phyloP scores from a whole-genome alignment of 2,113 vertebrate genomes.

The Chloropsis cyanopogon region DNA sequence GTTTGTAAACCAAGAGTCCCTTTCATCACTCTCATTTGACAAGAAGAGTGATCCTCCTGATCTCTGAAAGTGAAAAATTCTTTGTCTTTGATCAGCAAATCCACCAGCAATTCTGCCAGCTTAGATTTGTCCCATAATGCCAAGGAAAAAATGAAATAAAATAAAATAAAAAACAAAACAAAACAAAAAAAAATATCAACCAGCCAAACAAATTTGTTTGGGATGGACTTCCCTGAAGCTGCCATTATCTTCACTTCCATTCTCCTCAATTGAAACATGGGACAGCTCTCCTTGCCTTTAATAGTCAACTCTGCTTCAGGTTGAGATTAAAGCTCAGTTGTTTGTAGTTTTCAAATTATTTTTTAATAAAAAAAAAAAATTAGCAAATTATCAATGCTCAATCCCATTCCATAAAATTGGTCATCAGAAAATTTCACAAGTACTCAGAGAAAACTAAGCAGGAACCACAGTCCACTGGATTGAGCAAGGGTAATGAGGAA shows the following conservation, averaged over 20 bases:
- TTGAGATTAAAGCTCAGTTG: neutral
- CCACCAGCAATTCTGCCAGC: neutral
- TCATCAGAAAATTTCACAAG: neutral
- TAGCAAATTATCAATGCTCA: neutral
- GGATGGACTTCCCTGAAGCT: neutral
- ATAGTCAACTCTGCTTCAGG: neutral
- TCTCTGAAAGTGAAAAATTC: neutral
- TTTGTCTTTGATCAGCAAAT: neutral
- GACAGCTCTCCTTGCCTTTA: neutral
- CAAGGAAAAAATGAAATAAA: neutral
- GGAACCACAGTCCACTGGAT: neutral
- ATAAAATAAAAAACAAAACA: neutral
- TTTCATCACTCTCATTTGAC: neutral
- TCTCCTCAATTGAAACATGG: neutral
- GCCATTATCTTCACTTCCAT: neutral
- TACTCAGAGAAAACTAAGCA: neutral
- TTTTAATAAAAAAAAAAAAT: neutral
- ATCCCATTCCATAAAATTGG: neutral
- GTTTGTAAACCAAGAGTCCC: neutral
- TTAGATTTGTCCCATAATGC: neutral
- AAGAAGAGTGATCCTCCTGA: neutral
- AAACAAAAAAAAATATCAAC: neutral
- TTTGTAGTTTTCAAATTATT: neutral
- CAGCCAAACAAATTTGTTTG: too few species aligned
- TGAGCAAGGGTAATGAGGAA: neutral